These are phyloP conservation scores for Acanthornis magna DNA, from an alignment of 2,797 vertebrate species.

Conservation along the genomic window DNA sequence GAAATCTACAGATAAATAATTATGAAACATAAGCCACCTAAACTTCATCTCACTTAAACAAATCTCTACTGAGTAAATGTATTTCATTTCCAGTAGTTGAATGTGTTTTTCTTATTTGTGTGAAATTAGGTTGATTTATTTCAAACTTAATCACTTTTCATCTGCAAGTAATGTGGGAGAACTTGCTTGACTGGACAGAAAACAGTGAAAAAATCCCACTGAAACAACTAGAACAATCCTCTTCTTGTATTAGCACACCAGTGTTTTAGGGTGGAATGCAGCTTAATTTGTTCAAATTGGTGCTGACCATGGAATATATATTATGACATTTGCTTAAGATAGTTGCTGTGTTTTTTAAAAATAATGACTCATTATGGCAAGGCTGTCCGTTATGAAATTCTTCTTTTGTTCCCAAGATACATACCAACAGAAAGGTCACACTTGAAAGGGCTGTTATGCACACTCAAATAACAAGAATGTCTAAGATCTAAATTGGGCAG, in stretches of 20 bases:
- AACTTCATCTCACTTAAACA: neutral
- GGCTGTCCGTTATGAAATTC: conserved; percentile 61
- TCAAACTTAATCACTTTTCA: conserved; percentile 41
- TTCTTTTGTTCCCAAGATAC: conserved; percentile 68
- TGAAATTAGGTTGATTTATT: conserved; percentile 16
- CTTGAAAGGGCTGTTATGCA: conserved; percentile 62
- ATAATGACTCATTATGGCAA: conserved; percentile 74
- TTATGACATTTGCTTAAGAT: conserved; percentile 77
- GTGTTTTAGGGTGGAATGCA: conserved; percentile 66
- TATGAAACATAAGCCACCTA: neutral
- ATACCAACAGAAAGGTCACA: conserved; percentile 74
- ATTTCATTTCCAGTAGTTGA: neutral
- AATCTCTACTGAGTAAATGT: neutral
- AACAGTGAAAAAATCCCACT: conserved; percentile 63
- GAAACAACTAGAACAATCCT: conserved; percentile 64
- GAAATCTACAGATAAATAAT: conserved; percentile 18
- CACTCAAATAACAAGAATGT: conserved; percentile 24
- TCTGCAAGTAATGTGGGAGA: conserved; percentile 65
- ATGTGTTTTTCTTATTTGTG: neutral
- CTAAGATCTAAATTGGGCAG: conserved; percentile 42
- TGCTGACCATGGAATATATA: conserved; percentile 68
- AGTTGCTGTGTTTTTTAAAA: conserved; percentile 62
- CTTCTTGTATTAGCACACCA: conserved; percentile 64
- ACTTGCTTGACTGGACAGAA: conserved; percentile 60
- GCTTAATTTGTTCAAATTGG: conserved; percentile 49